Evolutionary conservation across 2,113 vertebrate species (phyloP), one percentile per base, ranked within the genome.

Genomic region (Ptyas mucosa): DNA sequence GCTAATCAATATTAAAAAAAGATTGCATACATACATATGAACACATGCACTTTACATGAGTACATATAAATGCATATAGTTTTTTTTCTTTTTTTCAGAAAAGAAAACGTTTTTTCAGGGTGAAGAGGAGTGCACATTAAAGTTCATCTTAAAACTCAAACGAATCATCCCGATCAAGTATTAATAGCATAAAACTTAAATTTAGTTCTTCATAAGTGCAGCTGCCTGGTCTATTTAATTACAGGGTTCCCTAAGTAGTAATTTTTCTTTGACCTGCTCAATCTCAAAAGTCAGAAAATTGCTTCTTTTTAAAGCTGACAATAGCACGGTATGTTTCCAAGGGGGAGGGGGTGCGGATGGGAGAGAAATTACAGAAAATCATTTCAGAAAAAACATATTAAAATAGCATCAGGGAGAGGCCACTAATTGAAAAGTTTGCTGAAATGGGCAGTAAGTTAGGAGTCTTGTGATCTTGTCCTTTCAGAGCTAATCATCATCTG

Each of bases 201-300:
- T 98, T 98, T 97, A 96, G 96, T 97, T 97, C 97, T 96, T 97
- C 95, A 95, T 97, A 97, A 97, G 95, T 97, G 97, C 97, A 97
- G 98, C 98, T 98, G 97, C 97, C 97, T 98, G 98, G 97, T 97
- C 97, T 91, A 97, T 97, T 98, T 98, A 98, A 98, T 98, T 98
- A 98, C 53, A 92, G 97, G 96, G 97, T 97, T 98, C 96, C 96
- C 95, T 96, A 97, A 97, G 97, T 97, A 97, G 97, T 97, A 97
- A 98, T 98, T 98, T 98, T 97, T 98, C 93, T 94, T 89, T 98
- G 98, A 98, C 98, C 97, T 97, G 95, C 97, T 98, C 97, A 97
- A 97, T 98, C 97, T 98, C 97, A 95, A 97, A 98, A 98, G 98
- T 98, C 97, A 98, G 97, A 96, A 98, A 98, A 98, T 98, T 98